A percentile compares a stretch with the other conserved stretches of the same genome.
These are phyloP conservation scores for Platichthys stellatus DNA, from an alignment of 2,113 vertebrate genomes.

Conservation along the genomic window DNA sequence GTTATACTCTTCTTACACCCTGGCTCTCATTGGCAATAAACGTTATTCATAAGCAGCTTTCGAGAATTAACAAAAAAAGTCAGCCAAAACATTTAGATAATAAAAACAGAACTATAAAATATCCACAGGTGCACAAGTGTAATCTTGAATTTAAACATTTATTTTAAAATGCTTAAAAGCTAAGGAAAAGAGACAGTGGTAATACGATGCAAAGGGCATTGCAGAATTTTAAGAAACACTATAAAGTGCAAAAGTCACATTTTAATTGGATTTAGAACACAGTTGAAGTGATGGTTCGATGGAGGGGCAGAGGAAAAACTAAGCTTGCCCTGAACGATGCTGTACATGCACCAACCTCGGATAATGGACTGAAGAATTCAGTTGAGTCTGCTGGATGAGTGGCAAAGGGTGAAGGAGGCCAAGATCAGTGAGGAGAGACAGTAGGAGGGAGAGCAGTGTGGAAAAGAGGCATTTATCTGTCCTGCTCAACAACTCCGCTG, in stretches of 20 bases:
- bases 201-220: not conserved
- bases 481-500: slow-evolving; percentile 16
- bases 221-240: not conserved
- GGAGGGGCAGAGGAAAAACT: not conserved
- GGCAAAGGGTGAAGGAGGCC: not conserved
- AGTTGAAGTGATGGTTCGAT: not conserved
- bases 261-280: not conserved
- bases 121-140: too few species aligned
- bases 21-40: too few species aligned
- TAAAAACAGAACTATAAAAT: too few species aligned
- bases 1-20: too few species aligned
- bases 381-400: not conserved
- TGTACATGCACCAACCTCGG: not conserved
- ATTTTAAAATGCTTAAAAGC: not conserved
- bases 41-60: too few species aligned
- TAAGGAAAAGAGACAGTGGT: not conserved
- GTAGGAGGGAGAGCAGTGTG: not conserved
- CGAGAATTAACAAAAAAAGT: too few species aligned
- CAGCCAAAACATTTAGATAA: too few species aligned
- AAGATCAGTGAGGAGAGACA: not conserved
- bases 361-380: not conserved
- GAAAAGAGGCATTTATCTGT: slow-evolving; percentile 7
- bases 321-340: not conserved
- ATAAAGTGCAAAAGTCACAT: not conserved
- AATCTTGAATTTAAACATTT: too few species aligned